Evolutionary conservation across 2,113 vertebrate species (phyloP), one percentile per base, ranked within the genome.

Genomic region (Heloderma charlesbogerti): DNA sequence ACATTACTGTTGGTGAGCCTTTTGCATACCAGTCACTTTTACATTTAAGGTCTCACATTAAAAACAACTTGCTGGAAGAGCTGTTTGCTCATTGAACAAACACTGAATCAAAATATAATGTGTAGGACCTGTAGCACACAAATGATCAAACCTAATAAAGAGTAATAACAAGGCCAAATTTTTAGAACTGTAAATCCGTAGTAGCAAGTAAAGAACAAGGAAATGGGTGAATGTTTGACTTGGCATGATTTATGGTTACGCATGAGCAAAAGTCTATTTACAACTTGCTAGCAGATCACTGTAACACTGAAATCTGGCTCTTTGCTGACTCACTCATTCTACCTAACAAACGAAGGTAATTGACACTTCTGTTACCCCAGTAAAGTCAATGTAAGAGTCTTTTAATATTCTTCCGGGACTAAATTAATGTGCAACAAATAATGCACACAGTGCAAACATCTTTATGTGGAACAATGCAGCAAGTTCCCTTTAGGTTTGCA

Each of bases 171-270:
- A 88, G 86, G 0, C 6, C 29, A 66, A 67, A 87, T 86, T 40
- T 74, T 90, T 83, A 78, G 6, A 82, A 86, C 4, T 91, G 18
- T 91, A 92, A 92, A 6, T 83, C n/a, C 91, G 45, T 84, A 84
- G 4, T 37, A 15, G 80, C 90, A 67, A 94, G 1, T 57, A 87
- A 15, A 78, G 69, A 85, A 67, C 40, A 60, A 9, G 77, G 5
- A 88, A 79, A 90, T 27, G 90, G 87, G 91, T n/a, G 85, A 91
- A 92, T 95, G 89, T 93, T 94, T 94, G 69, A 45, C 51, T 94
- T 95, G 91, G 84, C 88, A 92, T 78, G 91, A 87, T 83, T 88
- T 40, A 87, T 0, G 0, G 2, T 75, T 69, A 88, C 18, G 93
- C 88, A 91, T 2, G 3, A 92, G 89, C 29, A 22, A 34, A 27